Conservation (phyloP, 2,113 vertebrate species). For the Atlantisia rogersi region DNA sequence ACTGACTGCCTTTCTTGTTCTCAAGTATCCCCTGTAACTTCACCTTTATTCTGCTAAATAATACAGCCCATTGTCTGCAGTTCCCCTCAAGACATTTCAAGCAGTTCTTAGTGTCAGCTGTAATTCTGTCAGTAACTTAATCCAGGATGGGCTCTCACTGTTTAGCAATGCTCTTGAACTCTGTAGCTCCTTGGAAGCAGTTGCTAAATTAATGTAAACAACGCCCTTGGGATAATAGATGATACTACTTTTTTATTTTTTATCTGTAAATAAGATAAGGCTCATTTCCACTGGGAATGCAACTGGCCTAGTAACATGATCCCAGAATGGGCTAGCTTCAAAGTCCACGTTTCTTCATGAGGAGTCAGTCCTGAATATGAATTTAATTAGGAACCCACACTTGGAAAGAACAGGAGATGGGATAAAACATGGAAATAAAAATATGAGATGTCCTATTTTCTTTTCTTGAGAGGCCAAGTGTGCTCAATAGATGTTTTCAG, state of each 20-base stretch:
- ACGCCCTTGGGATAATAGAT: constrained; percentile 74
- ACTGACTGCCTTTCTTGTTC: constrained; percentile 68
- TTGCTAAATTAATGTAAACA: constrained; percentile 78
- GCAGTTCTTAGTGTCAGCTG: constrained; percentile 89
- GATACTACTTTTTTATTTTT: constrained; percentile 73
- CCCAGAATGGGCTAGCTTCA: background rate
- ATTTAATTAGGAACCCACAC: background rate
- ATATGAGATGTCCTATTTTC: background rate
- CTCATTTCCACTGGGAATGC: constrained; percentile 43
- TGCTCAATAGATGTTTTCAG: background rate
- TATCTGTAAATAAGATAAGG: constrained; percentile 77
- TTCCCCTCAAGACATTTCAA: constrained; percentile 80
- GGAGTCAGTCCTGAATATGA: background rate
- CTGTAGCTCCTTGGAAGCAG: constrained; percentile 75
- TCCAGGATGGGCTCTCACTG: constrained; percentile 78
- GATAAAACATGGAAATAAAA: background rate
- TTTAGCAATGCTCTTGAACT: constrained; percentile 67
- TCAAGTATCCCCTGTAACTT: constrained; percentile 82
- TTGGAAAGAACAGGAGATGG: background rate
- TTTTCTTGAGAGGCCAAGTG: background rate
- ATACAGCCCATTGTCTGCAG: constrained; percentile 84
- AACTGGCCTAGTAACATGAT: constrained; percentile 16
- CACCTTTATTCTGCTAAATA: constrained; percentile 85
- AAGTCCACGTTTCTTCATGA: constrained; percentile 6
- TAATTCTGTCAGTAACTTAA: constrained; percentile 89